A percentile compares a stretch with the other conserved stretches of the same genome.
phyloP scores from a whole-genome alignment of 2,113 vertebrate species.

The Sebastes schlegelii region DNA sequence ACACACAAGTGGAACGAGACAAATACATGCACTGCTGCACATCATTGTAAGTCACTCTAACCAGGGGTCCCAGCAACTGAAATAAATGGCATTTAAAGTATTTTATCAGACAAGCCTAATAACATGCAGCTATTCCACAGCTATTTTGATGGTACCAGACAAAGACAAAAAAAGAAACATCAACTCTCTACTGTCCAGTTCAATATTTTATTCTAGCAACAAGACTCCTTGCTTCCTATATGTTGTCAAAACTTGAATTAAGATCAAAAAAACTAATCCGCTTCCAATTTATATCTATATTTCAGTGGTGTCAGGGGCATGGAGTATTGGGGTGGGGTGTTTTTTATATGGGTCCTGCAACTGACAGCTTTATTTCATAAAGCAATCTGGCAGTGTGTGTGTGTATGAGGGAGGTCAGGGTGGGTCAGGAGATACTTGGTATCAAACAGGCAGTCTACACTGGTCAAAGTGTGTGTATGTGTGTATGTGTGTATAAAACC shows the following conservation, averaged over 20 bases:
- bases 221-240: slow-evolving; percentile 80
- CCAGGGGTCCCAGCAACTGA: background rate
- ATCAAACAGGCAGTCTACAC: slow-evolving; percentile 70
- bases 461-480: slow-evolving; percentile 61
- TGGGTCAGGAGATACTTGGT: slow-evolving; percentile 88
- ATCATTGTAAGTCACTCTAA: slow-evolving; percentile 1
- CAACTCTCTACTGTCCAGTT: background rate
- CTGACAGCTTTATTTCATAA: slow-evolving; percentile 99
- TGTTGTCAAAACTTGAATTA: slow-evolving; percentile 97
- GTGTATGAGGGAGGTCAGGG: slow-evolving; percentile 91
- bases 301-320: slow-evolving; percentile 93
- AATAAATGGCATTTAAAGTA: background rate
- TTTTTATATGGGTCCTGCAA: slow-evolving; percentile 96
- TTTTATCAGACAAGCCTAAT: background rate
- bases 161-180: slow-evolving; percentile 9
- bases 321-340: slow-evolving; percentile 90
- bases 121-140: background rate
- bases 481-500: slow-evolving; percentile 49
- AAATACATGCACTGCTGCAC: slow-evolving; percentile 5
- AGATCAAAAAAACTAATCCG: slow-evolving; percentile 95
- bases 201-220: background rate
- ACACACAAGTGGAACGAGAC: background rate
- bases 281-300: slow-evolving; percentile 98
- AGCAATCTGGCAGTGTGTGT: slow-evolving; percentile 96
- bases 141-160: background rate